Evolutionary conservation across 2,113 vertebrate species (phyloP).

Genomic region (Siniperca chuatsi): DNA sequence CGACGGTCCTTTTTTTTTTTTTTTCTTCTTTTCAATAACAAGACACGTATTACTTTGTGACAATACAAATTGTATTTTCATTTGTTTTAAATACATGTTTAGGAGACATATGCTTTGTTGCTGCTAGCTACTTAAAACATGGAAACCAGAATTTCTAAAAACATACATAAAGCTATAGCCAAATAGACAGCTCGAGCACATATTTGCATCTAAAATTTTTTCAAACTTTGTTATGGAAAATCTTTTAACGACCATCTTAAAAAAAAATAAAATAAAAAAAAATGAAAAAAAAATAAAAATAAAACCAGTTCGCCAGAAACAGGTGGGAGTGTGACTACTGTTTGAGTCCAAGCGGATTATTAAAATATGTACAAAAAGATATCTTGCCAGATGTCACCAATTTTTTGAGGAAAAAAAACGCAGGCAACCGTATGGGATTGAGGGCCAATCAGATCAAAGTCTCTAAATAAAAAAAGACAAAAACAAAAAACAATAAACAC

Average conservation of each 20-base stretch:
- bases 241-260: conserved; percentile 65
- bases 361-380: conserved; percentile 97
- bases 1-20: conserved; percentile 60
- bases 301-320: conserved; percentile 96
- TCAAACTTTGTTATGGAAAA: conserved; percentile 84
- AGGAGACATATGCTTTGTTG: conserved; percentile 90
- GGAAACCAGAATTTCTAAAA: conserved; percentile 92
- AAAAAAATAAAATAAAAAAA: conserved; percentile 58
- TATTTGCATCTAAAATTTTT: conserved; percentile 87
- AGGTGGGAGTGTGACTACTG: conserved; percentile 91
- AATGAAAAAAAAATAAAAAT: conserved; percentile 69
- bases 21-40: conserved; percentile 73
- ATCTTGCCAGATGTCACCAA: conserved; percentile 97
- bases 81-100: conserved; percentile 89
- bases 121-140: conserved; percentile 91
- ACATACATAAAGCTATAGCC: conserved; percentile 93
- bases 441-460: conserved; percentile 91
- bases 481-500: conserved; percentile 76
- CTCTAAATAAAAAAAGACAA: conserved; percentile 85
- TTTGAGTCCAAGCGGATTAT: conserved; percentile 94
- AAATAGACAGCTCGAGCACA: conserved; percentile 93
- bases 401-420: conserved; percentile 80
- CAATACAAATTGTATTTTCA: conserved; percentile 93
- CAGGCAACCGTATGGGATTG: conserved; percentile 90
- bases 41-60: conserved; percentile 89